Evolutionary conservation across 2,888 invertebrate genomes (phyloP), one percentile per base, ranked within the genome.

Genomic region (Cataglyphis cursor): DNA sequence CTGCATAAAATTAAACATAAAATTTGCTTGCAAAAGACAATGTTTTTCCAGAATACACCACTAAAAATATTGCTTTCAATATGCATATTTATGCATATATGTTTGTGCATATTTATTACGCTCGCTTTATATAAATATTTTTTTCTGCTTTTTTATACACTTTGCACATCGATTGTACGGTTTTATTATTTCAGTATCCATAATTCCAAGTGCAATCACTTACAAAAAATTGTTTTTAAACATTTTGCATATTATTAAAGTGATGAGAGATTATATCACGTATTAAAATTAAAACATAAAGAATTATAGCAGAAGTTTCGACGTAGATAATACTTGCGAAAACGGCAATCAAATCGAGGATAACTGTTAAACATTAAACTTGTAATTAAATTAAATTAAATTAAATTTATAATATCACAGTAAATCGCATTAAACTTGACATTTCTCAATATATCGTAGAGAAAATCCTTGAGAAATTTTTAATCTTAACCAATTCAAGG

Each of bases 81-180:
- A 21, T 73, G n/a, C 41, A 73, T 61, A 73, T 73, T 61, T 24
- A 72, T 72, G 21, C 31, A 54, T 24, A 61, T 59, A 59, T 24
- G 21, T 57, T 38, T 73, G 41, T 59, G 41, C 61, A 73, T 44
- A 73, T 73, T 73, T 73, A 73, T 61, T 61, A 38, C n/a, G n/a
- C 3, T 73, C 12, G 9, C 41, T 73, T 73, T 72, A 38, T 31
- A 31, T 31, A 31, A 6, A 31, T 31, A 31, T 72, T n/a, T 18
- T n/a, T 18, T 41, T 61, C 28, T 41, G 41, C 59, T 21, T 73
- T 6, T 12, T 18, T 61, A 73, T 73, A 9, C 9, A 28, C 24
- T 41, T 8, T 18, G n/a, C 41, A 15, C 8, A 73, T 61, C 12
- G 38, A 72, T 72, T 59, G 41, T 28, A 10, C 28, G 12, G 12